Conservation (phyloP, 2,888 invertebrate species). For the Biston betularia region DNA sequence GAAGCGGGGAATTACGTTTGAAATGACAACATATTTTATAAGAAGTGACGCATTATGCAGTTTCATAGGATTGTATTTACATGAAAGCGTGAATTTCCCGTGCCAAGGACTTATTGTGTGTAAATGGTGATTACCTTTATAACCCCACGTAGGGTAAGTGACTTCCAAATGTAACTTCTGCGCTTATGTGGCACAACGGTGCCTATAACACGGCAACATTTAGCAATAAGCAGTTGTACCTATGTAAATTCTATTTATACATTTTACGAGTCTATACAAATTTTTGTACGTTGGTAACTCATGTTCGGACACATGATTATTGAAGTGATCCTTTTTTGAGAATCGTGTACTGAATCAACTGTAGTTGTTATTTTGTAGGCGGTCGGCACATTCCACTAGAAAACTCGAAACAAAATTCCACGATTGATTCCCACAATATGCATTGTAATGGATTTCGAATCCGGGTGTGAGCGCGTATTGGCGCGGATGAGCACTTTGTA, state of each 20-base stretch:
- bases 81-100: slow-evolving; percentile 1
- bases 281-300: slow-evolving; percentile 83
- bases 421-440: slow-evolving; percentile 83
- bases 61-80: slow-evolving; percentile 19
- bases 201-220: slow-evolving; percentile 71
- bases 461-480: slow-evolving; percentile 79
- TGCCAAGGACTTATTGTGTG: slow-evolving; percentile 13
- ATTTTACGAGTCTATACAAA: slow-evolving; percentile 86
- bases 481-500: slow-evolving; percentile 80
- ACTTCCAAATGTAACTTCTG: slow-evolving; percentile 54
- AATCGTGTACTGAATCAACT: slow-evolving; percentile 83
- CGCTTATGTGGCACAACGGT: slow-evolving; percentile 50
- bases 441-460: slow-evolving; percentile 80
- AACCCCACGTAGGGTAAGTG: slow-evolving; percentile 44
- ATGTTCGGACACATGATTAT: slow-evolving; percentile 78
- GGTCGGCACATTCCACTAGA: slow-evolving; percentile 86
- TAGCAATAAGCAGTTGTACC: slow-evolving; percentile 83
- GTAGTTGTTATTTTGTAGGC: slow-evolving; percentile 84
- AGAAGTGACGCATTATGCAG: slow-evolving; percentile 32
- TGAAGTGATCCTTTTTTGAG: slow-evolving; percentile 84
- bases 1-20: slow-evolving; percentile 6
- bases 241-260: slow-evolving; percentile 85
- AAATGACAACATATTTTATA: not conserved
- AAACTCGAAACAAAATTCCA: slow-evolving; percentile 81
- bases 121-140: slow-evolving; percentile 41